Evolutionary conservation across 2,888 invertebrate species (phyloP), one percentile per base, ranked within the genome.

Genomic region (Sepioteuthis lessoniana): DNA sequence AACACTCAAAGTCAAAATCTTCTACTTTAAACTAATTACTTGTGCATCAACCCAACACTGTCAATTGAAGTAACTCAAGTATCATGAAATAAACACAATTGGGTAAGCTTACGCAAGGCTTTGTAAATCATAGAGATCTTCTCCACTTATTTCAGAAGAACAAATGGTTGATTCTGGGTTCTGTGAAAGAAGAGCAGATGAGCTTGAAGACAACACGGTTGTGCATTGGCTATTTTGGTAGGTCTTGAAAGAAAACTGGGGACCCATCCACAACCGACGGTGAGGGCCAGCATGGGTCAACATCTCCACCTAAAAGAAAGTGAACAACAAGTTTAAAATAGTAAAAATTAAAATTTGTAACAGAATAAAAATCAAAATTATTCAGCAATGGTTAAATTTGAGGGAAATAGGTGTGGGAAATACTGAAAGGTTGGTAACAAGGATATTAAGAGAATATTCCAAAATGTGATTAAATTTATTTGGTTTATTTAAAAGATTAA

Each of bases 221-320:
- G 97, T 97, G 94, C 96, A 96, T 94, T 97, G 96, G n/a, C 96
- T 95, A 94, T 96, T 96, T 95, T 97, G 97, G 97, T 98, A 99
- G 25, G 99, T 99, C 97, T 99, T 99, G 97, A 99, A 99, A 50
- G 98, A 98, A 97, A 99, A 99, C 97, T 99, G 99, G n/a, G 99
- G 99, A 25, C 99, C 99, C 99, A 99, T 99, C 99, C 99, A 99
- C 46, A 99, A 98, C 42, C 97, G 98, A 38, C 98, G 98, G 97
- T 99, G 99, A 21, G 99, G 99, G 37, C 99, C 99, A 10, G 98
- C 98, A 97, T 99, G 99, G 10, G 99, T 99, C 95, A 99, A 98
- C 95, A 99, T 99, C 98, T 99, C 99, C 94, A 99, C 99, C 97
- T 99, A 96, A 8, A 60, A 47, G 35, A 37, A 50, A 38, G 93